Base-by-base conservation (phyloP, 2,888 invertebrate genomes). In the Lasiommata megera region DNA sequence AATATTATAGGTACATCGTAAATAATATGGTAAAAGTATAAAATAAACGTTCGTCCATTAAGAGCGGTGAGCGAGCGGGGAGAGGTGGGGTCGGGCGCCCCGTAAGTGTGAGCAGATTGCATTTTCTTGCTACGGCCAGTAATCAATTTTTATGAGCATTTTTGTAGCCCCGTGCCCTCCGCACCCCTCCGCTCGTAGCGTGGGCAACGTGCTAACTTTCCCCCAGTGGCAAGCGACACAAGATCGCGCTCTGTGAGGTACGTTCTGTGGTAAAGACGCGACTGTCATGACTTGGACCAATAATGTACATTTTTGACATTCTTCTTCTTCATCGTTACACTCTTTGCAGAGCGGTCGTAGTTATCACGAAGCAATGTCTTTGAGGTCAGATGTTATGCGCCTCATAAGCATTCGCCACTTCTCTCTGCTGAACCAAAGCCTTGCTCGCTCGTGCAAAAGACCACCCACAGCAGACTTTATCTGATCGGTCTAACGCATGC, bases 81-180 rank as follows among this genome's bases (percentile, higher is more conserved):
- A 51, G 38, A 54, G 69, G 56, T 50, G 60, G 56, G 59, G 54
- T 53, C 12, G 56, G 67, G 67, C 66, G 61, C 62, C 54, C 54
- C 61, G 59, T 54, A 65, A 67, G 71, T 67, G 76, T 73, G 76
- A 70, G 79, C 80, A 83, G 84, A 88, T 88, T 88, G 86, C 85
- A 87, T 86, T 88, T 84, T 81, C 87, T 84, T 84, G 82, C 84
- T 81, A 77, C 78, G 80, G 78, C 73, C 73, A 80, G 85, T 85
- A 88, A 88, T 88, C 85, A 88, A 87, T 86, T 88, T 88, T 87
- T 88, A 86, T 82, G 84, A 78, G 74, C 72, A 80, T 82, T 86
- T 84, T 82, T 79, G 83, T 81, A 79, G 78, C 77, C 78, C 76
- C 72, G 69, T 67, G 69, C 67, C 66, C 67, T 69, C 56, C 56